phyloP scores from a whole-genome alignment of 2,797 vertebrate species.

The Gastrophryne carolinensis region DNA sequence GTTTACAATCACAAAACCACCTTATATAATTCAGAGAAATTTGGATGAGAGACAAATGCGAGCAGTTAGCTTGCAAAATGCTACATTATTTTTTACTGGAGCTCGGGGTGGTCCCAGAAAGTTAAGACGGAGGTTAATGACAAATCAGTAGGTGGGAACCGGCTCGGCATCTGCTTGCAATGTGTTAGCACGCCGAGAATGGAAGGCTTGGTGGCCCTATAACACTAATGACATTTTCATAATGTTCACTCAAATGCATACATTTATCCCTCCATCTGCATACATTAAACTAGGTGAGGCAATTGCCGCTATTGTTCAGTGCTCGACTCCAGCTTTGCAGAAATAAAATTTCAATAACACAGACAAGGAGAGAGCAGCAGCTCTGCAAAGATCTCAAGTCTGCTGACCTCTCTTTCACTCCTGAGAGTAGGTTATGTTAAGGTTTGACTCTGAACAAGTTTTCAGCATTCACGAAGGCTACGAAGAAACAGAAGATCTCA shows the following conservation, averaged over 20 bases:
- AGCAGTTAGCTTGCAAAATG: constrained; percentile 46
- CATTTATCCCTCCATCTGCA: constrained; percentile 50
- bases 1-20: constrained; percentile 52
- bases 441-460: background rate
- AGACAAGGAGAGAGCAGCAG: background rate
- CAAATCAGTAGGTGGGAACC: constrained; percentile 51
- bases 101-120: constrained; percentile 46
- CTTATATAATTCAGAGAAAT: constrained; percentile 54
- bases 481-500: too few relatives aligned
- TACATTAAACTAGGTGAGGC: constrained; percentile 53
- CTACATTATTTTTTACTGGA: constrained; percentile 50
- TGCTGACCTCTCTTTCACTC: constrained; percentile 37
- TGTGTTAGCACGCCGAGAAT: constrained; percentile 47
- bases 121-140: constrained; percentile 53
- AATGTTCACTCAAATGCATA: constrained; percentile 52
- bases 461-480: too few relatives aligned
- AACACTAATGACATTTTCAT: constrained; percentile 53
- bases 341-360: constrained; percentile 37
- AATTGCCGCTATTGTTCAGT: constrained; percentile 33
- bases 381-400: background rate
- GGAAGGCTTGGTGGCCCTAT: constrained; percentile 40
- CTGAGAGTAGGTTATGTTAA: background rate
- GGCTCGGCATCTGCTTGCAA: constrained; percentile 44
- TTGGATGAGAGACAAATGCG: constrained; percentile 43
- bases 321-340: background rate